phyloP scores from a whole-genome alignment of 1,140 invertebrate genomes.

The Holcopasites calliopsidis region DNA sequence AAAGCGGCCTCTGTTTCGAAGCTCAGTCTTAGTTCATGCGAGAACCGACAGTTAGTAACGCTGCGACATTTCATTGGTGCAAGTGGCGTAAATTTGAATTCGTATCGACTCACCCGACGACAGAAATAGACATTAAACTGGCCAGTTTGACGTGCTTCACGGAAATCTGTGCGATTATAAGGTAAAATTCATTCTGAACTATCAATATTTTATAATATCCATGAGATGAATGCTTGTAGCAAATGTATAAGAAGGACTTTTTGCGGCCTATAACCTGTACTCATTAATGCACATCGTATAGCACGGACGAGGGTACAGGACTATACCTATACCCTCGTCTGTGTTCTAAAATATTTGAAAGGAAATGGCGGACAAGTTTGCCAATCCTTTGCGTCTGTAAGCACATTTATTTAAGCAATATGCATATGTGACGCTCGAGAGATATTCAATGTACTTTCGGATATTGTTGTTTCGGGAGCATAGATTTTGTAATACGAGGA shows the following conservation, averaged over 20 bases:
- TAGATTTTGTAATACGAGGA: too few species aligned
- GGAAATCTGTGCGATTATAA: neutral
- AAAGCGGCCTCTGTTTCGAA: too few species aligned
- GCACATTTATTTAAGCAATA: too few species aligned
- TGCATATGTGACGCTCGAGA: too few species aligned
- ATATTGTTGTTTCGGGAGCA: too few species aligned
- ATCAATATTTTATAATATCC: neutral
- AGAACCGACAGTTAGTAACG: conserved; percentile 37
- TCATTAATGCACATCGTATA: neutral
- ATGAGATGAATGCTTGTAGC: too few species aligned
- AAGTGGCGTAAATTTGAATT: neutral
- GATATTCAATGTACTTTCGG: too few species aligned
- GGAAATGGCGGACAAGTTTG: too few species aligned
- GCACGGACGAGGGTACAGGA: too few species aligned
- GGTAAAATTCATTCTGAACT: neutral
- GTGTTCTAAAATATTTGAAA: too few species aligned
- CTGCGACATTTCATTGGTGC: neutral
- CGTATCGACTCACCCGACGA: conserved; percentile 19
- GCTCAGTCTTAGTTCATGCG: neutral
- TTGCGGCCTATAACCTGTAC: neutral
- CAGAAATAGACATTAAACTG: neutral
- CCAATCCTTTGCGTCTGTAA: too few species aligned
- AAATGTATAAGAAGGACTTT: neutral
- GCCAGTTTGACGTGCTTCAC: neutral
- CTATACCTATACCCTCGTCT: too few species aligned